phyloP scores from a whole-genome alignment of 2,888 invertebrate genomes.

The Cataglyphis livida region DNA sequence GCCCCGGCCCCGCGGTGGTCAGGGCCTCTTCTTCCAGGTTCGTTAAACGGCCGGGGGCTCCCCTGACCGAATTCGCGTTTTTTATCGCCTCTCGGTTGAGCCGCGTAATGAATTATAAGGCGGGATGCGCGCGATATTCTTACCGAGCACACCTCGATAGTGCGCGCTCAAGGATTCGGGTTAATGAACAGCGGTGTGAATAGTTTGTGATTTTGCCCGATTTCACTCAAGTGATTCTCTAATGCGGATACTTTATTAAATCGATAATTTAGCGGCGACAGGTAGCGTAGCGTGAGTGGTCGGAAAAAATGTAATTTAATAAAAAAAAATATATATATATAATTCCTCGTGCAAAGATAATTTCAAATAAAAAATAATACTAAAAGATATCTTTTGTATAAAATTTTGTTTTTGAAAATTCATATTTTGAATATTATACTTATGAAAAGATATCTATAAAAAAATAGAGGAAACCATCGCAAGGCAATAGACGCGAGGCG shows the following conservation, averaged over 20 bases:
- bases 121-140: slow-evolving; percentile 58
- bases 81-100: slow-evolving; percentile 76
- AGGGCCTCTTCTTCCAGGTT: slow-evolving; percentile 42
- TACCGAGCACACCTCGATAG: slow-evolving; percentile 5
- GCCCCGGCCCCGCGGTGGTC: slow-evolving; percentile 7
- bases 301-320: background rate
- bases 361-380: background rate
- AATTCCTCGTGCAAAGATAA: background rate
- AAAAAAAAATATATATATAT: background rate
- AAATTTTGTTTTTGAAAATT: background rate
- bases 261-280: background rate
- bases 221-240: background rate
- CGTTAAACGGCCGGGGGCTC: slow-evolving; percentile 68
- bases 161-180: background rate
- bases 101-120: slow-evolving; percentile 80
- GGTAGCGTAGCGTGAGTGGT: background rate
- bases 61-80: slow-evolving; percentile 66
- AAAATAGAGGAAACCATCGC: background rate
- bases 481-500: background rate
- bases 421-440: background rate
- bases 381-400: background rate
- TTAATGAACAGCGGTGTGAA: slow-evolving; percentile 14
- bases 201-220: slow-evolving; percentile 8
- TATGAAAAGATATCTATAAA: background rate
- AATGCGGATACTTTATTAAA: background rate